These are phyloP conservation scores for Callithrix jacchus DNA, from an alignment of 2,113 vertebrate genomes.

Conservation along the genomic window DNA sequence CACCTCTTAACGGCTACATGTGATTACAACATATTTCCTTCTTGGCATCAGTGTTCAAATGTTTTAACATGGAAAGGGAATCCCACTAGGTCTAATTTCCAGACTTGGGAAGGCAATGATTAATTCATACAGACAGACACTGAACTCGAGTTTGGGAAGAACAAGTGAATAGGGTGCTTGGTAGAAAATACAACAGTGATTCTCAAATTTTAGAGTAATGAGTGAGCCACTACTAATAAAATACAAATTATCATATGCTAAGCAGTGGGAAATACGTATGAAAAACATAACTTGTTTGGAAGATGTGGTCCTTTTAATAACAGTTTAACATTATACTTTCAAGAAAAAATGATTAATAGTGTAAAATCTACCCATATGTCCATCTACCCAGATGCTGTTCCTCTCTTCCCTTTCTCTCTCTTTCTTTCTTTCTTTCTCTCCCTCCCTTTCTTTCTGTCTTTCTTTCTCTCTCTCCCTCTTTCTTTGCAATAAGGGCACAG, in stretches of 20 bases:
- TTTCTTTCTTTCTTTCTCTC: too few species aligned
- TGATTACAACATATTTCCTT: background rate
- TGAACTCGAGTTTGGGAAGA: background rate
- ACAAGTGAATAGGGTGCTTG: background rate
- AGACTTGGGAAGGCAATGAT: background rate
- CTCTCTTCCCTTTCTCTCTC: too few species aligned
- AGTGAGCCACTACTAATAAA: background rate
- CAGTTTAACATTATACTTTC: background rate
- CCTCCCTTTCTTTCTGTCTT: too few species aligned
- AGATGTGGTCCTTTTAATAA: background rate
- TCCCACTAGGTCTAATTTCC: background rate
- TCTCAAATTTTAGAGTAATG: constrained; percentile 37
- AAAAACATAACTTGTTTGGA: background rate
- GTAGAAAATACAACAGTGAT: background rate
- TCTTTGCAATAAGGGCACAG: background rate
- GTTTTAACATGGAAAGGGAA: background rate
- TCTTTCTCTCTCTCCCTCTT: too few species aligned
- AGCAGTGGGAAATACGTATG: background rate
- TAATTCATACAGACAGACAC: background rate
- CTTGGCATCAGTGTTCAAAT: background rate
- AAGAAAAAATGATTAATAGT: background rate
- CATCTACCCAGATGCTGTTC: background rate
- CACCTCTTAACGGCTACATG: background rate
- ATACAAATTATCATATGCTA: background rate
- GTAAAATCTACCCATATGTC: background rate